Conservation (phyloP, 2,797 vertebrate species). For the Alosa sapidissima region DNA sequence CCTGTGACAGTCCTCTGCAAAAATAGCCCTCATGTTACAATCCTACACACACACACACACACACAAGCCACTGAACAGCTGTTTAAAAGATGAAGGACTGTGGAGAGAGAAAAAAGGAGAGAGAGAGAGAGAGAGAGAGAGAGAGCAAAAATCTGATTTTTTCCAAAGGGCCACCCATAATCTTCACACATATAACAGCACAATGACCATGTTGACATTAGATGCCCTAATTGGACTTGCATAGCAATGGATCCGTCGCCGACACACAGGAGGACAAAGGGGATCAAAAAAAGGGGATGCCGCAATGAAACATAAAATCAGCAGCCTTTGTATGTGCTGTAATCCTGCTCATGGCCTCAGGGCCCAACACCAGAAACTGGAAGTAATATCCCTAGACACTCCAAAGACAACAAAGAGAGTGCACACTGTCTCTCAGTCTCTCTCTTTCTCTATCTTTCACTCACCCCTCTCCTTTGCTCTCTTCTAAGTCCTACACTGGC, state of each 20-base stretch:
- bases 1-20: background rate
- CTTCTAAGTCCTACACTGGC: background rate
- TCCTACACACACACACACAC: background rate
- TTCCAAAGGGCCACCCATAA: background rate
- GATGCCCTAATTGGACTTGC: slow-evolving; percentile 30
- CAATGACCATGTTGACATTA: slow-evolving; percentile 23
- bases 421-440: slow-evolving; percentile 24
- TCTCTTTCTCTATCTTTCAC: slow-evolving; percentile 21
- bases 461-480: background rate
- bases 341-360: slow-evolving; percentile 48
- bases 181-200: slow-evolving; percentile 5
- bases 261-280: slow-evolving; percentile 48
- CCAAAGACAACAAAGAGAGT: slow-evolving; percentile 52
- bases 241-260: slow-evolving; percentile 30
- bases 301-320: slow-evolving; percentile 46
- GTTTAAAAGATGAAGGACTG: background rate
- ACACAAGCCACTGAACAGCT: background rate
- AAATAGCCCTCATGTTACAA: background rate
- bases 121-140: background rate
- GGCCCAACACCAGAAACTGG: slow-evolving; percentile 49
- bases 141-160: background rate
- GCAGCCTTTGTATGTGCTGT: slow-evolving; percentile 44
- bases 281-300: slow-evolving; percentile 39
- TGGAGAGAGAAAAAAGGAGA: no score
- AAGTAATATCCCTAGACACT: slow-evolving; percentile 55